A percentile compares a stretch with the other conserved stretches of the same genome.
Evolutionary conservation across 2,888 invertebrate genomes (phyloP).

Genomic region (Heliconius erato): DNA sequence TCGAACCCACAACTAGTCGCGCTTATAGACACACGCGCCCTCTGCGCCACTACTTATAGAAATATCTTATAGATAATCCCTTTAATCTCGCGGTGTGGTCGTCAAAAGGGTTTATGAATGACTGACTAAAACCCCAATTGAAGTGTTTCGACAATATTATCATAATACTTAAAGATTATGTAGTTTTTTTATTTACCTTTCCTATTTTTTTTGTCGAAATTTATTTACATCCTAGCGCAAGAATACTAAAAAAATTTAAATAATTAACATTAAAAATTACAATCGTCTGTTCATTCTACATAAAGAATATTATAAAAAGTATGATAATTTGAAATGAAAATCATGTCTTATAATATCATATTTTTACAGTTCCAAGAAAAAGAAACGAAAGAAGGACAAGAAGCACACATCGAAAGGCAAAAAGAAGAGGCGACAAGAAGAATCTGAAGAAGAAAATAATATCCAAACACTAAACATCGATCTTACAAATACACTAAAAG

Average conservation of each 20-base stretch:
- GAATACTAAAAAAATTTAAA: not conserved
- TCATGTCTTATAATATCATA: not conserved
- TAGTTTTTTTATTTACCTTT: not conserved
- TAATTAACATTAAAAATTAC: no score
- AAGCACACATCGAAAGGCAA: conserved; percentile 69
- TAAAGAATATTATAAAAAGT: not conserved
- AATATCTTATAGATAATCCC: no score
- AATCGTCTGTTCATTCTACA: no score
- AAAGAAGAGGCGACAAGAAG: conserved; percentile 62
- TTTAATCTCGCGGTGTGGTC: conserved; percentile 19
- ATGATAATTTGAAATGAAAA: not conserved
- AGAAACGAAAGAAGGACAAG: conserved; percentile 74
- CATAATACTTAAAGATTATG: not conserved
- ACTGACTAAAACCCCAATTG: not conserved
- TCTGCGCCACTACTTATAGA: no score
- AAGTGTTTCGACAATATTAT: not conserved
- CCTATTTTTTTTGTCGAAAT: not conserved
- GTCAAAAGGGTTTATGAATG: conserved; percentile 17
- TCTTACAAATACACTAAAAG: conserved; percentile 72
- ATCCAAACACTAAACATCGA: conserved; percentile 67
- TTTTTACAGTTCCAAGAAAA: conserved; percentile 69
- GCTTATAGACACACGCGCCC: no score
- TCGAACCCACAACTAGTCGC: no score
- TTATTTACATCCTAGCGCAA: not conserved
- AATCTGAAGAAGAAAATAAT: conserved; percentile 51